These are phyloP conservation scores for Xiphophorus maculatus DNA, from an alignment of 2,113 vertebrate genomes.

Conservation along the genomic window DNA sequence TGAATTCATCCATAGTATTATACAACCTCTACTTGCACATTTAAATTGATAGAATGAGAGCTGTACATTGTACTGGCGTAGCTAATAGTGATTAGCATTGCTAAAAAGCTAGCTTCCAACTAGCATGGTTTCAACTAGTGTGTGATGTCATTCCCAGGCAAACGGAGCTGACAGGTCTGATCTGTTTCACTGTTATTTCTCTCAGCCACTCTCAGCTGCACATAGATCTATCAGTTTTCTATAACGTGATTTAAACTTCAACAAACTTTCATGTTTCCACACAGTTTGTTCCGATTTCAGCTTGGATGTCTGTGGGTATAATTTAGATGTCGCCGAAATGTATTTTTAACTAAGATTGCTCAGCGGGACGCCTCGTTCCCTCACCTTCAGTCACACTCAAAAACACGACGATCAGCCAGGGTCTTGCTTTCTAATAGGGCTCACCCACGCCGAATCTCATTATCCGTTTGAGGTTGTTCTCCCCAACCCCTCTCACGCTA, in stretches of 20 bases:
- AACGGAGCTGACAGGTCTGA: neutral
- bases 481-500: constrained; percentile 25
- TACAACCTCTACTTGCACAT: neutral
- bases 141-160: neutral
- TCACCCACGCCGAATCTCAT: constrained; percentile 46
- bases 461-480: constrained; percentile 36
- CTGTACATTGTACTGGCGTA: neutral
- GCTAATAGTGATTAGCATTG: neutral
- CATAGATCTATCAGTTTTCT: neutral
- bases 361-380: neutral
- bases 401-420: constrained; percentile 27
- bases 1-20: neutral
- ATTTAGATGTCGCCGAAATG: neutral
- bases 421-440: constrained; percentile 20
- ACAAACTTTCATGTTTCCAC: neutral
- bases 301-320: neutral
- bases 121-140: too few relatives aligned
- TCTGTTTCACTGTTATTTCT: neutral
- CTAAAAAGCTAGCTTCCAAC: neutral
- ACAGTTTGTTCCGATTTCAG: neutral
- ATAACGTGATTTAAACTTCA: neutral
- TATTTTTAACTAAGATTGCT: neutral
- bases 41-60: neutral
- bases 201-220: neutral
- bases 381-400: neutral